Base-by-base conservation (phyloP, 2,113 vertebrate genomes). In the Xerus inauris region DNA sequence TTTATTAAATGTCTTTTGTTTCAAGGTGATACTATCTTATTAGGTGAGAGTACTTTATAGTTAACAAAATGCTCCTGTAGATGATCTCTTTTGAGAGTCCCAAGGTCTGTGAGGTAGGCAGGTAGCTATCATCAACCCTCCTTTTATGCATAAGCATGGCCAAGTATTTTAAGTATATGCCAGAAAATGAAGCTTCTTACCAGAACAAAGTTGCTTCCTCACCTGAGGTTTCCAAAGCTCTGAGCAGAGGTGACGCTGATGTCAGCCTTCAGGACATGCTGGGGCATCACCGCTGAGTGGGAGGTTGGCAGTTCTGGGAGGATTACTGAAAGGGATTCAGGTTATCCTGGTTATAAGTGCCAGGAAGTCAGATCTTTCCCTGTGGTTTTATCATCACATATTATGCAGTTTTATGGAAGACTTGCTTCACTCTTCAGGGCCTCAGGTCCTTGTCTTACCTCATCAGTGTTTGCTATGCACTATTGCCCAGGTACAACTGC, bases 311-410 rank as follows among this genome's bases (percentile, higher is more conserved):
- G 35, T 79, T 47, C n/a, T 12, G 3, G 47, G 26, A 91, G 30
- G 62, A 89, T 94, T 95, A 57, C 87, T 38, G 32, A 87, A 65
- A 94, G 10, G 26, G 62, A 89, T 94, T 94, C 86, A 87, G 83
- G 91, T 93, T 97, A 88, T 88, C 45, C 94, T 94, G 38, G 93
- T 94, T 40, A 3, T 32, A 47, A 85, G 73, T 84, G 83, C 77
- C 95, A 96, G 76, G 81, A 95, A 97, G 77, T 92, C 45, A 64
- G 14, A 22, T 62, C 32, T 84, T 54, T 86, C 40, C 45, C 51
- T 83, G 73, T 76, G 65, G 24, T 83, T 96, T 96, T 84, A 85
- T 81, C 64, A n/a, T 40, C 5, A 9, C 38, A 65, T 72, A 20
- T 93, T 83, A 83, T 1, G 24, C 89, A 26, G 40, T 86, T 96